phyloP scores from a whole-genome alignment of 2,797 vertebrate species.

The Rhadinocentrus ornatus region DNA sequence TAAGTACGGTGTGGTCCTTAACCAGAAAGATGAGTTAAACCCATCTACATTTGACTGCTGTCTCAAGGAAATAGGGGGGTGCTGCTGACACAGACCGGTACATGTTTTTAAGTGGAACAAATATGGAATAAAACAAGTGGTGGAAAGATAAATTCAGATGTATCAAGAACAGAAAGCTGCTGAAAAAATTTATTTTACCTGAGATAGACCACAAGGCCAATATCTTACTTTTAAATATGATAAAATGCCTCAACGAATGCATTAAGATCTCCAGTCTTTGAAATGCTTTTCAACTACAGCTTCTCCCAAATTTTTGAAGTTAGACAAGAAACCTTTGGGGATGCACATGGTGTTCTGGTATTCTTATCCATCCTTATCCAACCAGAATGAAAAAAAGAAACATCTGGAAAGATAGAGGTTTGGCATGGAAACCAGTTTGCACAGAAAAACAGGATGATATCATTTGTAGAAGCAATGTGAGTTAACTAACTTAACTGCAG shows the following conservation, averaged over 20 bases:
- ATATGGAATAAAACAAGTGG: conserved; percentile 12
- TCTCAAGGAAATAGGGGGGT: conserved; percentile 34
- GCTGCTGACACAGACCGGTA: conserved; percentile 21
- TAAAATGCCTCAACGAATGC: not conserved
- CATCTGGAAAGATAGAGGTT: conserved; percentile 43
- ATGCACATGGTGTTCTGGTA: conserved; percentile 28
- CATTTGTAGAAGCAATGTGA: conserved; percentile 10
- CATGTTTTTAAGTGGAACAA: conserved; percentile 20
- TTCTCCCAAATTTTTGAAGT: conserved; percentile 9
- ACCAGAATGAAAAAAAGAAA: conserved; percentile 22
- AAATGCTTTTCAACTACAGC: not conserved
- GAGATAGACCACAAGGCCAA: not conserved
- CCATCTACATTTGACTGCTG: conserved; percentile 9
- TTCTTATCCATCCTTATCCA: conserved; percentile 34
- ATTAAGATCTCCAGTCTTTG: not conserved
- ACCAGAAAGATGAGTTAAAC: conserved; percentile 50
- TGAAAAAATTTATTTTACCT: conserved; percentile 7
- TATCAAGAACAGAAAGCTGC: conserved; percentile 22
- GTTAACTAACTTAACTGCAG: not conserved
- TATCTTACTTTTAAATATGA: conserved; percentile 3
- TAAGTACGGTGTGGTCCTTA: conserved; percentile 9
- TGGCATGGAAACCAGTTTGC: conserved; percentile 20
- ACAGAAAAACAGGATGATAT: conserved; percentile 37
- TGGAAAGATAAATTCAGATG: conserved; percentile 11
- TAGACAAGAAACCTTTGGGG: conserved; percentile 11